Evolutionary conservation across 2,888 invertebrate genomes (phyloP).

Genomic region (Euclidia mi): DNA sequence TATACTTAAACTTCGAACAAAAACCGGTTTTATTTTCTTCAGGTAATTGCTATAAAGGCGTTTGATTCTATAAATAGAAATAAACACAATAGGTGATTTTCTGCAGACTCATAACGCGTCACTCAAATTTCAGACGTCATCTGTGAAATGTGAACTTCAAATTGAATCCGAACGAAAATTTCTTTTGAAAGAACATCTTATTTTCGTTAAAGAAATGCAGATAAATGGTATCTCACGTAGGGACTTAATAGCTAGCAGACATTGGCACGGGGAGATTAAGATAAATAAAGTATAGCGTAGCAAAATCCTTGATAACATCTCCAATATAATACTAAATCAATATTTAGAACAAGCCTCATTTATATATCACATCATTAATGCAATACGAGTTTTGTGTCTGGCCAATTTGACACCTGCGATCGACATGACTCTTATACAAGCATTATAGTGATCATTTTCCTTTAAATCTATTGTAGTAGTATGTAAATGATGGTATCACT

Average conservation of each 20-base stretch:
- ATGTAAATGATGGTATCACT: slow-evolving; percentile 49
- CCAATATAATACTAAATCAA: slow-evolving; percentile 7
- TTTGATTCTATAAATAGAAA: slow-evolving; percentile 3
- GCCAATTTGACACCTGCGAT: slow-evolving; percentile 17
- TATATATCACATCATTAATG: slow-evolving; percentile 30
- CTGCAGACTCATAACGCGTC: slow-evolving; percentile 7
- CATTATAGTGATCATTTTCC: slow-evolving; percentile 46
- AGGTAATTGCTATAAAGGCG: not conserved
- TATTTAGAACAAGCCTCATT: slow-evolving; percentile 14
- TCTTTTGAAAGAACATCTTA: slow-evolving; percentile 15
- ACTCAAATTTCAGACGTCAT: slow-evolving; percentile 11
- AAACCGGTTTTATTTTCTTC: not conserved
- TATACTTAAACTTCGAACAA: not conserved
- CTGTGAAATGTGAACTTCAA: slow-evolving; percentile 18
- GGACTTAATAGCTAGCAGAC: slow-evolving; percentile 26
- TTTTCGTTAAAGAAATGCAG: slow-evolving; percentile 33
- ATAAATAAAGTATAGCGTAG: slow-evolving; percentile 29
- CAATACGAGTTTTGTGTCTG: slow-evolving; percentile 10
- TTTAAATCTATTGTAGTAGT: slow-evolving; percentile 37
- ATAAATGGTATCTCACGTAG: slow-evolving; percentile 41
- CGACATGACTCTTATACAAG: slow-evolving; percentile 14
- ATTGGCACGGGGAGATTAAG: slow-evolving; percentile 25
- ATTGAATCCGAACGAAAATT: slow-evolving; percentile 19
- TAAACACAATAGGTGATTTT: slow-evolving; percentile 8
- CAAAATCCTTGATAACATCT: slow-evolving; percentile 22